Percentiles rank a stretch among this genome's conserved stretches.
Conservation (phyloP, 2,888 invertebrate genomes). For the Podotricha telesiphe region DNA sequence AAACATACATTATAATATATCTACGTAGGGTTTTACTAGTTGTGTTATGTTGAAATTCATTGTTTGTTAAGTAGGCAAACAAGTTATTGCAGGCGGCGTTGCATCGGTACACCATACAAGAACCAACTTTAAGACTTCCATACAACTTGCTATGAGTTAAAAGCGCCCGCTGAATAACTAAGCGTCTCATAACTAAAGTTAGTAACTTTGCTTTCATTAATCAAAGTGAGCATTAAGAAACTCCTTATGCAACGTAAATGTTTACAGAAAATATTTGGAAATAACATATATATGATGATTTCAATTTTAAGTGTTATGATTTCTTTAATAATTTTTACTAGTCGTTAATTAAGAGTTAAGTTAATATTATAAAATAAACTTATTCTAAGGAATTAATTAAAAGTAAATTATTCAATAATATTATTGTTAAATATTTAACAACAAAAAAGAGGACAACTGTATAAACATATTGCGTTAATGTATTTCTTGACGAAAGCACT, state of each 20-base stretch:
- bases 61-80: conserved; percentile 3
- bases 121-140: conserved; percentile 13
- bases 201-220: conserved; percentile 29
- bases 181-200: conserved; percentile 31
- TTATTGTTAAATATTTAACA: too few relatives aligned
- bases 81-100: conserved; percentile 16
- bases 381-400: too few relatives aligned
- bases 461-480: too few relatives aligned
- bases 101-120: conserved; percentile 19
- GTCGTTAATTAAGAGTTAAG: too few relatives aligned
- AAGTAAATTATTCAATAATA: too few relatives aligned
- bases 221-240: conserved; percentile 21
- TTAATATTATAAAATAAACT: too few relatives aligned
- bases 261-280: background rate
- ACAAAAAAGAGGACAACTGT: too few relatives aligned
- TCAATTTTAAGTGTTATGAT: too few relatives aligned
- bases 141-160: conserved; percentile 21
- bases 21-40: background rate
- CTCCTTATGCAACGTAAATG: conserved; percentile 5
- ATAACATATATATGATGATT: background rate
- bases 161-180: conserved; percentile 33
- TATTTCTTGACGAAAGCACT: too few relatives aligned
- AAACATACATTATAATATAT: too few relatives aligned
- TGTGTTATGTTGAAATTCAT: too few relatives aligned
- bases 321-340: too few relatives aligned